A percentile compares a stretch with the other conserved stretches of the same genome.
Conservation (phyloP, 2,888 invertebrate genomes). For the Myathropa florea region DNA sequence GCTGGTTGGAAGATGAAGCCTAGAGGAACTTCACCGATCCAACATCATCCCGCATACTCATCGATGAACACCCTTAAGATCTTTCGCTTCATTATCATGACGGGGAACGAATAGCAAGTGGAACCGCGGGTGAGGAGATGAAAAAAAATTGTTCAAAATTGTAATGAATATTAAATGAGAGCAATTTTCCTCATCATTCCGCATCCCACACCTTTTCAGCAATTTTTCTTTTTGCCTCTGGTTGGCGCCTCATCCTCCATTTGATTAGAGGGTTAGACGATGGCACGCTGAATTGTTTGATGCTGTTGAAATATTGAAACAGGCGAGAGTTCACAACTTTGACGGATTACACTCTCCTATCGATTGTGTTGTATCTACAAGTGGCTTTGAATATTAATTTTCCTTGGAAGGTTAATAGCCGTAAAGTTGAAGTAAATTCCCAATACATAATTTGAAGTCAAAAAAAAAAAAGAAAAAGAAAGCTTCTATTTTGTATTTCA, state of each 20-base stretch:
- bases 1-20: background rate
- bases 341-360: background rate
- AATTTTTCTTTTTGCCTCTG: too few species aligned
- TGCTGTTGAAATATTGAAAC: background rate
- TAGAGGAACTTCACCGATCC: background rate
- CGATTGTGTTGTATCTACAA: background rate
- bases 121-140: background rate
- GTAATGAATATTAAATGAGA: slow-evolving; percentile 34
- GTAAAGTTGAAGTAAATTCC: too few species aligned
- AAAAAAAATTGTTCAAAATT: slow-evolving; percentile 17
- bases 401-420: background rate
- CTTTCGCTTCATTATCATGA: slow-evolving; percentile 23
- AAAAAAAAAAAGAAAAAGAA: too few species aligned
- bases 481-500: too few species aligned
- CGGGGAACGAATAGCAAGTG: background rate
- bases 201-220: too few species aligned
- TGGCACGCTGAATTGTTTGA: too few species aligned
- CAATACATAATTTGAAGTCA: too few species aligned
- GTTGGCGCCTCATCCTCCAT: background rate
- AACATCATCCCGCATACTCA: background rate
- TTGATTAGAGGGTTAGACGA: too few species aligned
- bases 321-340: background rate
- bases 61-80: slow-evolving; percentile 18
- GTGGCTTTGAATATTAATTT: background rate
- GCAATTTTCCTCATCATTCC: background rate